Base-by-base conservation (phyloP, 2,797 vertebrate species). In the Helarctos malayanus region DNA sequence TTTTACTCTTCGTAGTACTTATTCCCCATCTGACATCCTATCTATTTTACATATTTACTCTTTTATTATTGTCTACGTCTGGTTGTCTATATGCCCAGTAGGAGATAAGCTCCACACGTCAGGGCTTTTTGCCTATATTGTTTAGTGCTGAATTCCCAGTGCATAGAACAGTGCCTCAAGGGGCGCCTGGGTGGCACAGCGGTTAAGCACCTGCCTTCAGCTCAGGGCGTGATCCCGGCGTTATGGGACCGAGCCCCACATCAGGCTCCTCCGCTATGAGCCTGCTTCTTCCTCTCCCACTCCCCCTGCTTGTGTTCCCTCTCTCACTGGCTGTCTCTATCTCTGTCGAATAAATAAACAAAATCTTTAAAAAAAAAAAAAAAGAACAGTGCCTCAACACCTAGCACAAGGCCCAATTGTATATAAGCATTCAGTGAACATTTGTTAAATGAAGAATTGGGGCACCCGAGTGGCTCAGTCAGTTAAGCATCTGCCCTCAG, bases 391-490 rank as follows among this genome's bases (percentile, higher is more conserved):
- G 35, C 35, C 35, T 63, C 25, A 35, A 15, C 15, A 84, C 45
- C 4, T 35, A 69, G 32, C 23, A 78, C 19, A 93, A 78, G 57
- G 29, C 32, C 71, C 18, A 29, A 49, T 49, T 38, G 29, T 41
- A 23, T 38, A 19, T 79, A 82, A 81, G 2, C 23, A 10, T 93
- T 91, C 25, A 32, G n/a, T 69, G 32, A 83, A 81, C 23, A 75
- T 52, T 93, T 91, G 57, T 83, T 95, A 57, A 89, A 92, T 47
- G 25, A 90, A 92, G 69, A 65, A 56, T 86, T 56, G 65, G 32
- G 61, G 32, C 15, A 16, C 61, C 32, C 3, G 29, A 32, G 2
- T 65, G 61, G 32, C 61, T n/a, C 61, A 65, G 61, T n/a, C 3
- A 5, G 15, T n/a, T 16, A 65, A 65, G 61, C 7, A 3, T 65